Evolutionary conservation across 2,797 vertebrate species (phyloP).

Genomic region (Micromesistius poutassou): DNA sequence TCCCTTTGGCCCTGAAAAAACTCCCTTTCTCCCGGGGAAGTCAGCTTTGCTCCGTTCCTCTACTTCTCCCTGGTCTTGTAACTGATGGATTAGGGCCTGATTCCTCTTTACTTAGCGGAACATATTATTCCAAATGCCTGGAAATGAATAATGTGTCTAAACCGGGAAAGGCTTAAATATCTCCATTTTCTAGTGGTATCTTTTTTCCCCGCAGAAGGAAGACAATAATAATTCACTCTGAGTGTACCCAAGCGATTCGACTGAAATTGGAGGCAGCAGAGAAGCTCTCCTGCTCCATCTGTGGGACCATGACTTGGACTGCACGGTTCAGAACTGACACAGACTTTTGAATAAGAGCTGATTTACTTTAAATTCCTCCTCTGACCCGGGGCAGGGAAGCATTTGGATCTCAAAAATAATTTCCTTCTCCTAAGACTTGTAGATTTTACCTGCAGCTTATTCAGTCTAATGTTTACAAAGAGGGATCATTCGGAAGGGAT

Average conservation of each 20-base stretch:
- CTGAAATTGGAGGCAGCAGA: constrained; percentile 33
- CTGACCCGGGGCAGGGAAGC: constrained; percentile 28
- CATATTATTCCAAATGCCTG: constrained; percentile 46
- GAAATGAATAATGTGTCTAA: constrained; percentile 28
- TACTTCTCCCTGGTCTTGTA: constrained; percentile 30
- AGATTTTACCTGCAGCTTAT: neutral
- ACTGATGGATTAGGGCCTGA: constrained; percentile 33
- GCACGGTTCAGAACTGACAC: constrained; percentile 24
- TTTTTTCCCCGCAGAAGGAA: neutral
- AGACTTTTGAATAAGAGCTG: constrained; percentile 27
- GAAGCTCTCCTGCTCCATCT: constrained; percentile 25
- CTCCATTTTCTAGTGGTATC: constrained; percentile 34
- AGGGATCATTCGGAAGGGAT: neutral
- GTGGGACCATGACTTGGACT: constrained; percentile 25
- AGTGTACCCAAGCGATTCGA: constrained; percentile 26
- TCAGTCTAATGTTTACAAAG: neutral
- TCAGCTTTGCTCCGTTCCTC: neutral
- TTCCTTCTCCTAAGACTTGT: neutral
- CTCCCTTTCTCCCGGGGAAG: neutral
- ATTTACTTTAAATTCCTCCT: constrained; percentile 31
- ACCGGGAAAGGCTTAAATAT: constrained; percentile 30
- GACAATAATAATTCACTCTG: constrained; percentile 28
- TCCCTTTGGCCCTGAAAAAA: constrained; percentile 23
- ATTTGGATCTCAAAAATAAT: neutral
- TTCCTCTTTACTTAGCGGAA: constrained; percentile 40